phyloP scores from a whole-genome alignment of 2,888 invertebrate species.

The Schizotus pectinicornis region DNA sequence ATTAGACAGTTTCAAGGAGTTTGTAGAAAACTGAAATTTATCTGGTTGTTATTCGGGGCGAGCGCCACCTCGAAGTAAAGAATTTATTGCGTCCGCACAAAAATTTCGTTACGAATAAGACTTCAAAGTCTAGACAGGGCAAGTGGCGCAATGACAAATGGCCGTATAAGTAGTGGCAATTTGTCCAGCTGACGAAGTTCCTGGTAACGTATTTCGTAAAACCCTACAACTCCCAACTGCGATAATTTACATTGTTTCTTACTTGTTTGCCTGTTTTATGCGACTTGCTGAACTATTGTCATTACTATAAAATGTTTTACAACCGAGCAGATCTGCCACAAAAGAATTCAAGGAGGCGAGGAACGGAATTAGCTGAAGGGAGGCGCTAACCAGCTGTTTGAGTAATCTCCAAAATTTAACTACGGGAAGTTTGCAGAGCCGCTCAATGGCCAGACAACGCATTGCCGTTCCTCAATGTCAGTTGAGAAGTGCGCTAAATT shows the following conservation, averaged over 20 bases:
- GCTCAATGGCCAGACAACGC: too few species aligned
- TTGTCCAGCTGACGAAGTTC: conserved; percentile 29
- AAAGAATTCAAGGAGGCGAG: conserved; percentile 10
- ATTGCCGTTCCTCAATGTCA: too few species aligned
- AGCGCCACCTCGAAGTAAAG: neutral
- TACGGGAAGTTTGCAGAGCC: too few species aligned
- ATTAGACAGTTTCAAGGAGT: too few species aligned
- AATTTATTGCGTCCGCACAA: neutral
- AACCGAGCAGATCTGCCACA: conserved; percentile 13
- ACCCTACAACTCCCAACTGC: conserved; percentile 28
- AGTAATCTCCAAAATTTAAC: too few species aligned
- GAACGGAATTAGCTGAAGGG: neutral
- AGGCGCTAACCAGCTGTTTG: too few species aligned
- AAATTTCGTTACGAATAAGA: conserved; percentile 4
- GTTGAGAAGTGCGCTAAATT: too few species aligned
- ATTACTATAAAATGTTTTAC: conserved; percentile 25
- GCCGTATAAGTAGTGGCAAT: conserved; percentile 28
- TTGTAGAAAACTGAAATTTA: too few species aligned
- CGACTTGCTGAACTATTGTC: conserved; percentile 21
- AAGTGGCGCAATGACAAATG: conserved; percentile 30
- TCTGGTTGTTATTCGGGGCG: neutral
- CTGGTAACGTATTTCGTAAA: conserved; percentile 24
- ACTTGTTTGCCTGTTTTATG: conserved; percentile 25
- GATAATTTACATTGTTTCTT: conserved; percentile 33
- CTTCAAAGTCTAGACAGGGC: conserved; percentile 27